Conservation (phyloP, 2,797 vertebrate species). For the Rhabdomys pumilio region DNA sequence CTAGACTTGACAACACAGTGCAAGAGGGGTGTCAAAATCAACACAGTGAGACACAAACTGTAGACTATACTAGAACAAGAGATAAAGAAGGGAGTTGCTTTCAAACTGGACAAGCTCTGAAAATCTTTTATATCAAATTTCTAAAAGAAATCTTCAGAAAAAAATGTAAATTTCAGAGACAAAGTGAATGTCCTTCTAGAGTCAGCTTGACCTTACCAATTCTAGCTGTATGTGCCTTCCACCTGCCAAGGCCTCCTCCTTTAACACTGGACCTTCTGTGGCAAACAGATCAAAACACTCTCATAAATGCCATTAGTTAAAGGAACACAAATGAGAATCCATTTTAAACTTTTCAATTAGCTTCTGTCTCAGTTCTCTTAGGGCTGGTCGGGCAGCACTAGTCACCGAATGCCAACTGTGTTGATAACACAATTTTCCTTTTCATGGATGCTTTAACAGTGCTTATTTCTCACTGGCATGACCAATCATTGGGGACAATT, state of each 20-base stretch:
- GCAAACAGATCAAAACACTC: constrained; percentile 29
- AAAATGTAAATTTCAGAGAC: constrained; percentile 50
- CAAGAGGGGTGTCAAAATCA: not conserved
- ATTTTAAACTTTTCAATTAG: constrained; percentile 62
- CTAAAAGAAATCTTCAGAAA: not conserved
- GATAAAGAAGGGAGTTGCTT: not conserved
- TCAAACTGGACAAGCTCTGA: not conserved
- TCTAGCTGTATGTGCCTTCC: not conserved
- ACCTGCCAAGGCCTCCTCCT: not conserved
- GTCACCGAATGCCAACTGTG: constrained; percentile 62
- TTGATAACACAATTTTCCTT: constrained; percentile 76
- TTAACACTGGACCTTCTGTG: not conserved
- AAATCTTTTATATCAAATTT: not conserved
- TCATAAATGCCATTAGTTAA: constrained; percentile 38
- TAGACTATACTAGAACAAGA: not conserved
- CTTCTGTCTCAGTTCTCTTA: constrained; percentile 8
- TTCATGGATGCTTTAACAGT: constrained; percentile 68
- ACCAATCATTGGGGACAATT: constrained; percentile 82
- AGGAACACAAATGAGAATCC: constrained; percentile 39
- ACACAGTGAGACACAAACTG: not conserved
- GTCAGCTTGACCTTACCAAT: not conserved
- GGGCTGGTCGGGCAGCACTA: constrained; percentile 18
- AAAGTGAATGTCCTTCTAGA: not conserved
- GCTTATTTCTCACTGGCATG: constrained; percentile 78
- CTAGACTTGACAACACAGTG: not conserved